phyloP scores from a whole-genome alignment of 2,113 vertebrate species.

The Corythornis madagascariensis region DNA sequence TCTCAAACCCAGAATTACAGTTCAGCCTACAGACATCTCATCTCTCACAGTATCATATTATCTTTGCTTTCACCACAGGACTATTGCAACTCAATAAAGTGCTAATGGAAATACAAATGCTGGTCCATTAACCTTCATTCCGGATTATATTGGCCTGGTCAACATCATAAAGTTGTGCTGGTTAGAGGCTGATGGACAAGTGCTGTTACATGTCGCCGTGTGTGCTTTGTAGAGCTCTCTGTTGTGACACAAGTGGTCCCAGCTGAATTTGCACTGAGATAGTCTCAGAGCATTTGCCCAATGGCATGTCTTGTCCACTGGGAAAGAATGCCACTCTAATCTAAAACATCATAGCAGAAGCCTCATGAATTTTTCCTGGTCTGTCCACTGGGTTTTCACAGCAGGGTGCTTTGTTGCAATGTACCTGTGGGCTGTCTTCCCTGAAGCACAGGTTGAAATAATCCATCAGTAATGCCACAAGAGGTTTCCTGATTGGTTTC shows the following conservation, averaged over 20 bases:
- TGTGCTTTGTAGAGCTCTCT: not conserved
- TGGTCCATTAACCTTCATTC: not conserved
- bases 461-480: not conserved
- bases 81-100: constrained; percentile 3
- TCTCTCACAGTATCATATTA: not conserved
- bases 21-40: not conserved
- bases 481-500: not conserved
- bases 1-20: not conserved
- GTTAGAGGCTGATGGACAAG: not conserved
- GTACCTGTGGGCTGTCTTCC: not conserved
- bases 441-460: not conserved
- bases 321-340: not conserved
- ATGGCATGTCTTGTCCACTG: not conserved
- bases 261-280: not conserved
- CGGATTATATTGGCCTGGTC: not conserved
- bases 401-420: not conserved
- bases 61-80: fast-evolving
- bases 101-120: not conserved
- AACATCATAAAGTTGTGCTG: not conserved
- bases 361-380: not conserved
- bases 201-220: not conserved
- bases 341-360: not conserved
- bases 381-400: not conserved
- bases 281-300: not conserved
- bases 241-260: not conserved